phyloP scores from a whole-genome alignment of 2,113 vertebrate species.

The Ursus arctos region DNA sequence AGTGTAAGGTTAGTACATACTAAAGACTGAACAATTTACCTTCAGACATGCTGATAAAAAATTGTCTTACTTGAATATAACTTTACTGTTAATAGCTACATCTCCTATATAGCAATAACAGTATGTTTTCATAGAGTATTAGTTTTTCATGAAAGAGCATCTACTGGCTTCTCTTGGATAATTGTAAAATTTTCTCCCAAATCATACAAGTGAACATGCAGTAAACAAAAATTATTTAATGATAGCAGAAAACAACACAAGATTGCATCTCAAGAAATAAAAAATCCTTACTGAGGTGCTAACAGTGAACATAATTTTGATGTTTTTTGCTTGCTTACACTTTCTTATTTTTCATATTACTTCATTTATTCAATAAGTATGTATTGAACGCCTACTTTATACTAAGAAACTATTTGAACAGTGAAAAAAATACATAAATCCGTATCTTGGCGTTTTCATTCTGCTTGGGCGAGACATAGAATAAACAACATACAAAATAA shows the following conservation, averaged over 20 bases:
- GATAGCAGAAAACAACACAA: constrained; percentile 34
- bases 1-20: neutral
- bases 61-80: constrained; percentile 54
- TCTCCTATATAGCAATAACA: neutral
- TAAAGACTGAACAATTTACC: neutral
- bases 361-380: neutral
- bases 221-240: constrained; percentile 41
- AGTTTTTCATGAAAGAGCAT: constrained; percentile 20
- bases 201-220: neutral
- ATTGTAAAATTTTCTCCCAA: neutral
- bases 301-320: neutral
- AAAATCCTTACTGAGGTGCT: neutral
- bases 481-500: neutral
- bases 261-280: constrained; percentile 22
- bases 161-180: neutral
- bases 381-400: neutral
- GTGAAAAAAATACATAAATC: neutral
- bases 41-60: constrained; percentile 21
- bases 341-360: constrained; percentile 10
- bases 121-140: constrained; percentile 27
- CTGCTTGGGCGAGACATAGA: neutral
- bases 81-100: neutral
- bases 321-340: constrained; percentile 23
- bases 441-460: neutral
- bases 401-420: neutral